Percentiles rank a stretch among this genome's conserved stretches.
These are phyloP conservation scores for Desmodus rotundus DNA, from an alignment of 2,113 vertebrate genomes.

Conservation along the genomic window DNA sequence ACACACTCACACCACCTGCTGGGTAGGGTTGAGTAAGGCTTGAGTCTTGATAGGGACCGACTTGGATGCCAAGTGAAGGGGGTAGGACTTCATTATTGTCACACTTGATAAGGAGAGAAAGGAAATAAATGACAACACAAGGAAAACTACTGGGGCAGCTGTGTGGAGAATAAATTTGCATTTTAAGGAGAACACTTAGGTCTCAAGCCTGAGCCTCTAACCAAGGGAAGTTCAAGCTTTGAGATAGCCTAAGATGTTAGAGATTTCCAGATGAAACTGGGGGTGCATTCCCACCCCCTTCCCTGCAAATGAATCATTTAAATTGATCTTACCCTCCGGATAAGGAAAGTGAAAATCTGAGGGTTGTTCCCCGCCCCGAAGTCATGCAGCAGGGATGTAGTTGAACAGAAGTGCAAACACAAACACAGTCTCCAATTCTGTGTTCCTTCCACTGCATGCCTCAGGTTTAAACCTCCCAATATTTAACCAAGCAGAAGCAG, in stretches of 20 bases:
- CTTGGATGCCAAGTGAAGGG: neutral
- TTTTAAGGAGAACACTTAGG: conserved; percentile 33
- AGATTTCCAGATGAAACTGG: neutral
- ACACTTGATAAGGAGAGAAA: conserved; percentile 44
- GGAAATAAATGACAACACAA: conserved; percentile 37
- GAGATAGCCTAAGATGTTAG: neutral
- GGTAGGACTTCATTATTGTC: neutral
- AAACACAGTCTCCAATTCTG: neutral
- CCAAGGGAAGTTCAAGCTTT: neutral
- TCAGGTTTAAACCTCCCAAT: neutral
- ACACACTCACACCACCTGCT: too few relatives aligned
- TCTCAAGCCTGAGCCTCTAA: conserved; percentile 27
- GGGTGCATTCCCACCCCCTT: too few relatives aligned
- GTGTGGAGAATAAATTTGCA: conserved; percentile 51
- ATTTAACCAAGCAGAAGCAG: neutral
- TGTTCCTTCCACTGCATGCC: neutral
- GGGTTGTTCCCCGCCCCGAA: neutral
- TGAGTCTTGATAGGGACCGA: neutral
- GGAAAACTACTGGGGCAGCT: conserved; percentile 37
- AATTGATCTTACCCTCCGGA: neutral
- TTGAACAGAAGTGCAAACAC: neutral
- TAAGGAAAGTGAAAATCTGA: neutral
- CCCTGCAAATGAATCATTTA: neutral
- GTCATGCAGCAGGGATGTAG: neutral
- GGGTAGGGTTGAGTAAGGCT: accelerated